Conservation (phyloP, 1,140 invertebrate species). For the Bombus pyrosoma region DNA sequence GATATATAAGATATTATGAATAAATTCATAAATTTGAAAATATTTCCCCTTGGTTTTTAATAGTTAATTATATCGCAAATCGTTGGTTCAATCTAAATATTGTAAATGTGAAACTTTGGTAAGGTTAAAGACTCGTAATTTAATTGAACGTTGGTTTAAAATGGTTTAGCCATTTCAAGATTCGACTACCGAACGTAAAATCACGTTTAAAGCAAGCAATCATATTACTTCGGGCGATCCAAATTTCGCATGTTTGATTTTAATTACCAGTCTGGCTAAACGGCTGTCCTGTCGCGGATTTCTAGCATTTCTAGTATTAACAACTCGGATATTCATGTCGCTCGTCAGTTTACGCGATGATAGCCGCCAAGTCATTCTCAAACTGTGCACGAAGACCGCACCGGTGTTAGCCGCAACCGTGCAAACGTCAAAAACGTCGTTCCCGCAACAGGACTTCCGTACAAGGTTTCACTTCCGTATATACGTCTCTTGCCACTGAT, state of each 20-base stretch:
- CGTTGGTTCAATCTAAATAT: too few species aligned
- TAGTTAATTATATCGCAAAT: too few species aligned
- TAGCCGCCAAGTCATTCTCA: constrained; percentile 45
- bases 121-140: too few species aligned
- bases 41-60: too few species aligned
- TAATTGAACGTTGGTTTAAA: too few species aligned
- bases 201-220: background rate
- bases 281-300: constrained; percentile 26
- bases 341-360: constrained; percentile 41
- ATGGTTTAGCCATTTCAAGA: background rate
- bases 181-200: background rate
- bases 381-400: constrained; percentile 36
- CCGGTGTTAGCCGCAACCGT: constrained; percentile 36
- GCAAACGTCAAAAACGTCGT: constrained; percentile 49
- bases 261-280: constrained; percentile 40
- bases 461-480: constrained; percentile 5
- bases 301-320: constrained; percentile 6
- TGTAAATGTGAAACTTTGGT: too few species aligned
- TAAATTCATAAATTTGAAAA: too few species aligned
- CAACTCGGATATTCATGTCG: constrained; percentile 48
- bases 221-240: background rate
- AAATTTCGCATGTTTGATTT: constrained; percentile 46
- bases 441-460: background rate
- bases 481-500: background rate
- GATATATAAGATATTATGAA: too few species aligned